Evolutionary conservation across 1,140 invertebrate species (phyloP).

Genomic region (Drosophila lini): DNA sequence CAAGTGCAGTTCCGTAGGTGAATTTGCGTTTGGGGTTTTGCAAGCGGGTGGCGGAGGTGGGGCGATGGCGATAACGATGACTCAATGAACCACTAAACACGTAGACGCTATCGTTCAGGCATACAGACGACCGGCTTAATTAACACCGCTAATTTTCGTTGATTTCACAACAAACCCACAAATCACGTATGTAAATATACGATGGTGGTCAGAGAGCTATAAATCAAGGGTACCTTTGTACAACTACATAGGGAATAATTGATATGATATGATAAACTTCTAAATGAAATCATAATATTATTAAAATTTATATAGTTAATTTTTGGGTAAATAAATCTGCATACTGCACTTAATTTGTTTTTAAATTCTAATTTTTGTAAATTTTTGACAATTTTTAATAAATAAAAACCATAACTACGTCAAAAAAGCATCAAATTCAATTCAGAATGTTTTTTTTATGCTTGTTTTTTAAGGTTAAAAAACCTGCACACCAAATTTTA

Average conservation of each 20-base stretch:
- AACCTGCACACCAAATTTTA: too few species aligned
- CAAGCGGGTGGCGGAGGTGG: background rate
- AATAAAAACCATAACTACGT: too few species aligned
- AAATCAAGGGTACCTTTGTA: background rate
- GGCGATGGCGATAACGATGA: slow-evolving; percentile 30
- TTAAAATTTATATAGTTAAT: too few species aligned
- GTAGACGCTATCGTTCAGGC: slow-evolving; percentile 32
- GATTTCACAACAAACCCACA: slow-evolving; percentile 47
- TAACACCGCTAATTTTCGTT: slow-evolving; percentile 32
- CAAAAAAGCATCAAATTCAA: too few species aligned
- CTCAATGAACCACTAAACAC: slow-evolving; percentile 48
- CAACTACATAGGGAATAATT: background rate
- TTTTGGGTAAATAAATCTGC: too few species aligned
- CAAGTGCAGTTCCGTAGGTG: slow-evolving; percentile 11
- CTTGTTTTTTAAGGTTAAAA: too few species aligned
- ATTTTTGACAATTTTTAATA: too few species aligned
- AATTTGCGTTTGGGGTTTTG: background rate
- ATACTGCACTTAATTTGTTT: too few species aligned
- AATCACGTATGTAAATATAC: slow-evolving; percentile 28
- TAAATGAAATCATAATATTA: too few species aligned
- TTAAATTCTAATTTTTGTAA: too few species aligned
- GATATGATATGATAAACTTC: background rate
- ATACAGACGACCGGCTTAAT: slow-evolving; percentile 39
- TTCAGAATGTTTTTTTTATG: too few species aligned
- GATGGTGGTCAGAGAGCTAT: background rate